These are phyloP conservation scores for Aspiorhynchus laticeps DNA, from an alignment of 2,113 vertebrate species.

Conservation along the genomic window DNA sequence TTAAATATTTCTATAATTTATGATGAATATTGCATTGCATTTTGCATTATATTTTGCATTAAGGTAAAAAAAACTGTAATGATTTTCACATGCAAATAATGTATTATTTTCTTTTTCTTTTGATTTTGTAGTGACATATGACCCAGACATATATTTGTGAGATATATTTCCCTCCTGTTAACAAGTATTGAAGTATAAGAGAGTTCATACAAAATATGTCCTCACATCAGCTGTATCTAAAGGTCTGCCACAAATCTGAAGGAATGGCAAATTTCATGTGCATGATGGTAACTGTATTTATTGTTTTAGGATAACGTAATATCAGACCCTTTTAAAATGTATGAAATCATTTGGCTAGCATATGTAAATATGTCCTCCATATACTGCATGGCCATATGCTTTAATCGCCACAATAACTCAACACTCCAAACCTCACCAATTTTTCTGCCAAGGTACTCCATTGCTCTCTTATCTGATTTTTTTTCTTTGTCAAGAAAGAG, in stretches of 20 bases:
- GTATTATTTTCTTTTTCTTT: too few relatives aligned
- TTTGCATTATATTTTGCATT: too few relatives aligned
- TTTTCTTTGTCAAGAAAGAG: slow-evolving; percentile 13
- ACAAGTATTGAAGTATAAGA: neutral
- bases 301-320: neutral
- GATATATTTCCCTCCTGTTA: neutral
- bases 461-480: neutral
- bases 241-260: neutral
- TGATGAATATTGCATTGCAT: too few relatives aligned
- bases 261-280: neutral
- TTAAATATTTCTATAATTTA: too few relatives aligned
- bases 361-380: neutral
- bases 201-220: neutral
- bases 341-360: neutral
- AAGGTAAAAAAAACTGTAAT: too few relatives aligned
- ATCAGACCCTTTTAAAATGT: neutral
- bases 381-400: neutral
- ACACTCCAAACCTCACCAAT: neutral
- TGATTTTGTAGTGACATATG: neutral
- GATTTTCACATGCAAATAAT: too few relatives aligned
- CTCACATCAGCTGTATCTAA: neutral
- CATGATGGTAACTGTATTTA: neutral
- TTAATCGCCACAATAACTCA: neutral
- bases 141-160: neutral
- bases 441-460: neutral